A percentile compares a stretch with the other conserved stretches of the same genome.
These are phyloP conservation scores for Chaenocephalus aceratus DNA, from an alignment of 2,113 vertebrate species.

Conservation along the genomic window DNA sequence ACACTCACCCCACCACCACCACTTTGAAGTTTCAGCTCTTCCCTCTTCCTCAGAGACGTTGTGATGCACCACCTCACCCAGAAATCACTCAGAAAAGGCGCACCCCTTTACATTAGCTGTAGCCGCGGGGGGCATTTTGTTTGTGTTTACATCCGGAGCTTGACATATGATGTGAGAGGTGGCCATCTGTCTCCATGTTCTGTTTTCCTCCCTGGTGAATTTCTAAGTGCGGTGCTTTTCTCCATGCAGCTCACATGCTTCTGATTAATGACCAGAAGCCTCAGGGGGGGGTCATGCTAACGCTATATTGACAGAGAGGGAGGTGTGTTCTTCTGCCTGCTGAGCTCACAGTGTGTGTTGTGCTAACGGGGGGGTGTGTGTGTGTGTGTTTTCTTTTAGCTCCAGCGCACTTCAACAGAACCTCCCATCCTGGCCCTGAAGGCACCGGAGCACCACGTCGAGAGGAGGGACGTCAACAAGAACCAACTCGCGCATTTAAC, in stretches of 20 bases:
- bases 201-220: constrained; percentile 35
- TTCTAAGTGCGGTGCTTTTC: constrained; percentile 49
- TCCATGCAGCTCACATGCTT: constrained; percentile 58
- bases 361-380: constrained; percentile 42
- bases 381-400: constrained; percentile 60
- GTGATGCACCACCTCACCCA: constrained; percentile 63
- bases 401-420: constrained; percentile 79
- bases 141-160: constrained; percentile 59
- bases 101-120: constrained; percentile 9
- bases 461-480: constrained; percentile 83
- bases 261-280: constrained; percentile 69
- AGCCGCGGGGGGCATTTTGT: constrained; percentile 40
- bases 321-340: constrained; percentile 33
- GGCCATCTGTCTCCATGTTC: constrained; percentile 62
- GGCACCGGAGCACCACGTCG: constrained; percentile 78
- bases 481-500: constrained; percentile 76
- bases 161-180: constrained; percentile 64
- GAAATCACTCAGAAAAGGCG: constrained; percentile 30
- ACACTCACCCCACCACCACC: constrained; percentile 56
- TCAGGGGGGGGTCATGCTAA: constrained; percentile 57
- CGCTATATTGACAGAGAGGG: constrained; percentile 64
- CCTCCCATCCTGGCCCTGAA: constrained; percentile 71
- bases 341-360: constrained; percentile 37
- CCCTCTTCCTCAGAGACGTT: constrained; percentile 44
- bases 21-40: constrained; percentile 70